phyloP scores from a whole-genome alignment of 2,888 invertebrate species.

The Alloplasta piceator region DNA sequence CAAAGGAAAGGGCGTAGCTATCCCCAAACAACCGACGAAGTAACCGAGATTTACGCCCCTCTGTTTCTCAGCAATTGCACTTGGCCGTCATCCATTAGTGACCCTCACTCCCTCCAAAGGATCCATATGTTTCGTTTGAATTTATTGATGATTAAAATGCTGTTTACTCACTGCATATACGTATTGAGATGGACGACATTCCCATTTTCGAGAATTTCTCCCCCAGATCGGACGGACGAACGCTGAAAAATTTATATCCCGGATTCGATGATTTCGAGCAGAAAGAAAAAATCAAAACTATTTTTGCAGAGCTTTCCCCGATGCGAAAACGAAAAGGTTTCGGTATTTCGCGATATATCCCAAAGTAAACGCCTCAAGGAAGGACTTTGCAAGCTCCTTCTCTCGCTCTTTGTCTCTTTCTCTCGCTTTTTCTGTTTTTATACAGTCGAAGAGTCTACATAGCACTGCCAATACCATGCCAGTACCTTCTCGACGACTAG shows the following conservation, averaged over 20 bases:
- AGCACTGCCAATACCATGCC: not conserved
- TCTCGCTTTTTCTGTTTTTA: conserved; percentile 12
- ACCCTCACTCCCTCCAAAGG: not conserved
- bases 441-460: conserved; percentile 5
- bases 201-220: not conserved
- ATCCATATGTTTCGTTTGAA: conserved; percentile 29
- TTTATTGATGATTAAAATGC: conserved; percentile 43
- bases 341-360: no score
- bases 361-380: no score
- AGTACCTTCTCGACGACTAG: not conserved
- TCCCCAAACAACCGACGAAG: no score
- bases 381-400: no score
- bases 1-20: no score
- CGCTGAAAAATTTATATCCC: not conserved
- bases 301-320: no score
- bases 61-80: no score
- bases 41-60: no score
- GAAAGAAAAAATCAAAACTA: no score
- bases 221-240: not conserved
- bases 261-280: no score
- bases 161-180: conserved; percentile 4
- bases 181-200: not conserved
- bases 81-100: not conserved
- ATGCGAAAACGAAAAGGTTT: no score
- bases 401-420: not conserved